A percentile compares a stretch with the other conserved stretches of the same genome.
phyloP scores from a whole-genome alignment of 2,797 vertebrate genomes.

The Tympanoctomys barrerae region DNA sequence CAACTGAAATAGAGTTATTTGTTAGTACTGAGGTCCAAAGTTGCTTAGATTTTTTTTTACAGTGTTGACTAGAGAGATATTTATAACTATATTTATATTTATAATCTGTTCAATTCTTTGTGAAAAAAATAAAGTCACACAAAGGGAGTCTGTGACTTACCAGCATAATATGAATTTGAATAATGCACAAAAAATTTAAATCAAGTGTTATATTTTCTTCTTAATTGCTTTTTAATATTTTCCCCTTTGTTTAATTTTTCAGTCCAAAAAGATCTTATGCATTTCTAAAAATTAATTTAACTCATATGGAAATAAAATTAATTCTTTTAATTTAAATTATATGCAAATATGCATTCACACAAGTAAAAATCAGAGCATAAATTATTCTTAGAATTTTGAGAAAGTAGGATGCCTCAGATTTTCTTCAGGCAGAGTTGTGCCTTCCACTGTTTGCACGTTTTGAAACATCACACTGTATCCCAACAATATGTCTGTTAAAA shows the following conservation, averaged over 20 bases:
- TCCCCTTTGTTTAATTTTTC: slow-evolving; percentile 46
- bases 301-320: not conserved
- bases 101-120: not conserved
- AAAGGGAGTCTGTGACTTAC: not conserved
- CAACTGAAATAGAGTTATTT: slow-evolving; percentile 6
- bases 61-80: not conserved
- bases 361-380: slow-evolving; percentile 28
- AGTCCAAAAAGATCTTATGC: not conserved
- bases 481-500: not conserved
- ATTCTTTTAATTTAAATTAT: not conserved
- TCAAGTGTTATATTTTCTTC: not conserved
- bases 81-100: slow-evolving; percentile 5
- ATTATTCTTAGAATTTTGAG: slow-evolving; percentile 51
- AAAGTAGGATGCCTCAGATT: not conserved
- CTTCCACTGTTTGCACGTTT: not conserved
- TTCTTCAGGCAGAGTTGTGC: not conserved
- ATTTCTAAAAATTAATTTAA: slow-evolving; percentile 48
- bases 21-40: not conserved
- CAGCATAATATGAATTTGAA: slow-evolving; percentile 12
- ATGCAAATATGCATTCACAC: not conserved
- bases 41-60: not conserved
- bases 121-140: slow-evolving; percentile 68
- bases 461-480: not conserved
- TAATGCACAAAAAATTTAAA: not conserved
- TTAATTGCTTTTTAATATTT: slow-evolving; percentile 8